These are phyloP conservation scores for Gopherus flavomarginatus DNA, from an alignment of 2,113 vertebrate genomes.

Conservation along the genomic window DNA sequence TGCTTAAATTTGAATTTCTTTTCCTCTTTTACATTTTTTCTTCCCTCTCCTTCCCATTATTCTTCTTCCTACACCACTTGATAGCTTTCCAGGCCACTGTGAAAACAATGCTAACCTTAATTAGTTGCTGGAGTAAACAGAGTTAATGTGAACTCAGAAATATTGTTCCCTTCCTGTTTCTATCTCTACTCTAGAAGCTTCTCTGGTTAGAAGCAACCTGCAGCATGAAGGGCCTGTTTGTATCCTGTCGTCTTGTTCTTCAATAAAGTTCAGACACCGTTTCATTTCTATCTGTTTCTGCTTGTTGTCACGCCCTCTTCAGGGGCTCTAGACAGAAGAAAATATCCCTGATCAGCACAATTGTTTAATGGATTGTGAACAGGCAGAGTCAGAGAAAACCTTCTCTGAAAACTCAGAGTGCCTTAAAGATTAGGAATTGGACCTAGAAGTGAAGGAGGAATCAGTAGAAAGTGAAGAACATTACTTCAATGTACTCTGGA, in stretches of 20 bases:
- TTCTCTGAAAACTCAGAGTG: neutral
- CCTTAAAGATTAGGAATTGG: neutral
- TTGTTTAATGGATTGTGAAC: neutral
- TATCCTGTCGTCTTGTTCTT: neutral
- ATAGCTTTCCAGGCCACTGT: no score
- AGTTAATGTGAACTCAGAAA: neutral
- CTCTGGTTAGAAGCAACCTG: neutral
- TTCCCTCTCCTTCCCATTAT: no score
- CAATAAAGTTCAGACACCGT: neutral
- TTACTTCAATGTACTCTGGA: neutral
- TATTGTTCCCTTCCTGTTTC: neutral
- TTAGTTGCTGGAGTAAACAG: neutral
- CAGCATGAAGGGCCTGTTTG: neutral
- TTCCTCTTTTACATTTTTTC: no score
- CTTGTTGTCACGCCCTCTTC: neutral
- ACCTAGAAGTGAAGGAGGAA: neutral
- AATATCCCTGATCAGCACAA: neutral
- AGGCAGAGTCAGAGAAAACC: neutral
- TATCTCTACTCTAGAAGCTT: neutral
- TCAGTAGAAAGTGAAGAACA: neutral
- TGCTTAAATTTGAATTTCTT: no score
- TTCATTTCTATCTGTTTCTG: neutral
- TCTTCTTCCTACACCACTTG: no score
- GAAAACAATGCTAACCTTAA: neutral
- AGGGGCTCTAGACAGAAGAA: neutral